Evolutionary conservation across 2,888 invertebrate species (phyloP).

Genomic region (Antheraea yamamai): DNA sequence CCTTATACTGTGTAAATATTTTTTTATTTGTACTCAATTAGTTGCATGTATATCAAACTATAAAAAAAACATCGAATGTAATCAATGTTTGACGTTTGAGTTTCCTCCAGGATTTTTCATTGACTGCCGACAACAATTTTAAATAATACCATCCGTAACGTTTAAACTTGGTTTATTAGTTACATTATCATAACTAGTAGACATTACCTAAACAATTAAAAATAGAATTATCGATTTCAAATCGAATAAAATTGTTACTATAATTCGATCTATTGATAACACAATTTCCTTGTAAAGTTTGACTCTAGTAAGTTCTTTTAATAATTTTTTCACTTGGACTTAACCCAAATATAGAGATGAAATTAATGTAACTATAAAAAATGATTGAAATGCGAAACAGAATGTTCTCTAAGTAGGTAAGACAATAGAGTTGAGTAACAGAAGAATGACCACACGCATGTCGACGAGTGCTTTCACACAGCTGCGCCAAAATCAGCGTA

Average conservation of each 20-base stretch:
- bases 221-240: background rate
- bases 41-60: background rate
- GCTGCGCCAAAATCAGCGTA: slow-evolving; percentile 49
- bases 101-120: background rate
- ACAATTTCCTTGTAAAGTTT: background rate
- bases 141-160: background rate
- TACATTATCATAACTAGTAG: background rate
- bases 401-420: background rate
- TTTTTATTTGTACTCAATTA: background rate
- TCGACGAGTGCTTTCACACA: slow-evolving; percentile 32
- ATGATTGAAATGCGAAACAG: background rate
- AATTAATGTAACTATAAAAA: background rate
- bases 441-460: slow-evolving; percentile 31
- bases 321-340: no score
- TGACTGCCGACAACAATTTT: background rate
- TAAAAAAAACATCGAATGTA: background rate
- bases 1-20: background rate
- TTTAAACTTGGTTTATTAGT: background rate
- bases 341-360: no score
- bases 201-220: background rate
- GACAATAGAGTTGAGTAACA: background rate
- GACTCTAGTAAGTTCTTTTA: no score
- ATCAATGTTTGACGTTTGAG: background rate
- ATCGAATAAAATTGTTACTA: background rate
- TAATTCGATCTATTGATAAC: background rate